Evolutionary conservation across 1,140 invertebrate genomes (phyloP).

Genomic region (Coptotermes formosanus): DNA sequence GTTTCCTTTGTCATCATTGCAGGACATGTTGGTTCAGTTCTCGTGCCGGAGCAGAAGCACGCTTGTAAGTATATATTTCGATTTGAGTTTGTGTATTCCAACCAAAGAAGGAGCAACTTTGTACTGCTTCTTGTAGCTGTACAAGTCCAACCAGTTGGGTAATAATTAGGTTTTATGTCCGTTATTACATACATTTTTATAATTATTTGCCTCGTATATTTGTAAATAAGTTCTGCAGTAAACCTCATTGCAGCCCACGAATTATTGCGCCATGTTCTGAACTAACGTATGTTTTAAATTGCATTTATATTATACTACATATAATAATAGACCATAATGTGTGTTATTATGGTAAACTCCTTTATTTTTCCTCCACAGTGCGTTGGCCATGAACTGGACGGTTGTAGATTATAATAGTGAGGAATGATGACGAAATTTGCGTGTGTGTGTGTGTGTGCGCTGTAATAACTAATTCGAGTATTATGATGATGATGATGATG

Average conservation of each 20-base stretch:
- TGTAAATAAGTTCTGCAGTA: background rate
- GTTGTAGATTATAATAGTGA: background rate
- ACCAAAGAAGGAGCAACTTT: background rate
- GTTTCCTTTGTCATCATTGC: background rate
- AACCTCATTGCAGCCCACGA: background rate
- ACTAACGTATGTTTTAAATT: background rate
- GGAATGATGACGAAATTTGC: background rate
- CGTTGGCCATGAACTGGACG: background rate
- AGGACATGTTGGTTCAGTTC: background rate
- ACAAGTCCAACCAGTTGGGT: background rate
- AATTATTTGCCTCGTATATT: background rate
- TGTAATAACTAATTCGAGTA: conserved; percentile 7
- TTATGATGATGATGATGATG: background rate
- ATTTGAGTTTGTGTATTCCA: background rate
- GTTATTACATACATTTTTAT: background rate
- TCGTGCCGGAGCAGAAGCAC: background rate
- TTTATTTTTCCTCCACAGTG: background rate
- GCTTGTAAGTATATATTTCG: background rate
- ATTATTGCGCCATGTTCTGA: background rate
- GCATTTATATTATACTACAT: background rate
- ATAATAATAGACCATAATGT: conserved; percentile 15
- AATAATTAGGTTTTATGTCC: background rate
- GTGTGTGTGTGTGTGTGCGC: background rate
- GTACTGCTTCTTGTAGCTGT: background rate
- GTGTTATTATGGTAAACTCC: background rate